These are phyloP conservation scores for Cryptocephalus primarius DNA, from an alignment of 2,888 invertebrate species.

Conservation along the genomic window DNA sequence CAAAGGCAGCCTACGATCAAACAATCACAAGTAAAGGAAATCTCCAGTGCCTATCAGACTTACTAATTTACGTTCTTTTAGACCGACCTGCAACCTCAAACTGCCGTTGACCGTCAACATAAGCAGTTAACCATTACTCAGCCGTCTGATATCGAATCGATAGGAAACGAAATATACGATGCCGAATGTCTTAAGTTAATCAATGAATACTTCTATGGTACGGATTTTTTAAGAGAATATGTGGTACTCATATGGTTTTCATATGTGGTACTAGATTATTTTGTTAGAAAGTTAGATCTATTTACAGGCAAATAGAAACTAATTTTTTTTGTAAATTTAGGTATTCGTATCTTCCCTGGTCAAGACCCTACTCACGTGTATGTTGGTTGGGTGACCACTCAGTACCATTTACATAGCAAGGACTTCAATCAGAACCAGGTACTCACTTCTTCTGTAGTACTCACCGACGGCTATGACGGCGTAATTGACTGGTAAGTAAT, in stretches of 20 bases:
- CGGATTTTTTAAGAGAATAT: constrained; percentile 1
- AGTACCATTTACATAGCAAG: constrained; percentile 84
- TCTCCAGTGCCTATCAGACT: neutral
- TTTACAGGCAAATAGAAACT: no score
- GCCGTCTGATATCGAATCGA: constrained; percentile 63
- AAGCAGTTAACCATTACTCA: constrained; percentile 65
- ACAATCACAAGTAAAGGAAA: constrained; percentile 31
- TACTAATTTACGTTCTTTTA: constrained; percentile 17
- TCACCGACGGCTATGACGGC: constrained; percentile 70
- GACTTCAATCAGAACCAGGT: constrained; percentile 85
- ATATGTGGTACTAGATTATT: no score
- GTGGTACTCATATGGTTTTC: no score
- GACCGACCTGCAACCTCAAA: constrained; percentile 41
- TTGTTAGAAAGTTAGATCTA: no score
- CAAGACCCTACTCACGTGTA: constrained; percentile 92
- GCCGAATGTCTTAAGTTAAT: constrained; percentile 79
- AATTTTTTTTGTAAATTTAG: constrained; percentile 22
- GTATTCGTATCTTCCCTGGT: constrained; percentile 79
- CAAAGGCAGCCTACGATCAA: constrained; percentile 39
- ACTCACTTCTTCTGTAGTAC: constrained; percentile 67
- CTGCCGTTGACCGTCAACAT: constrained; percentile 55
- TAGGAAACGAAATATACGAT: constrained; percentile 81
- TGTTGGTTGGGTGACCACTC: constrained; percentile 98
- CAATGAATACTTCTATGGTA: constrained; percentile 94
- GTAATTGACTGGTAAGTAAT: constrained; percentile 51